Evolutionary conservation across 2,888 invertebrate species (phyloP).

Genomic region (Drosophila putrida): DNA sequence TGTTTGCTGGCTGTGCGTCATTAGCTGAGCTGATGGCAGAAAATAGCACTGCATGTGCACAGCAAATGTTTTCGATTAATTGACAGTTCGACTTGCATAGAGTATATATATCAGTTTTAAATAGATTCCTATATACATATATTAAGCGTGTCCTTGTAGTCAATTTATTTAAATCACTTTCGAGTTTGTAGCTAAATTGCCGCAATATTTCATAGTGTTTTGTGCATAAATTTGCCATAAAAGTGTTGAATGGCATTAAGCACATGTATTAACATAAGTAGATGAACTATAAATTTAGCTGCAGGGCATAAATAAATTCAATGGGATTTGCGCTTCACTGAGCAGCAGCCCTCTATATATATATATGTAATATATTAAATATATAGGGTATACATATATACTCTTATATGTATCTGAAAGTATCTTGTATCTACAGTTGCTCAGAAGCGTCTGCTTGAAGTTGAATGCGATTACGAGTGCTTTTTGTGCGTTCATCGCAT

Average conservation of each 20-base stretch:
- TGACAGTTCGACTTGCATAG: constrained; percentile 40
- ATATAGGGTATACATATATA: background rate
- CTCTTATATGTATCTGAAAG: background rate
- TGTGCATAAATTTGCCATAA: constrained; percentile 72
- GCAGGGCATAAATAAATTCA: constrained; percentile 61
- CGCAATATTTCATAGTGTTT: constrained; percentile 58
- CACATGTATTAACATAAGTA: constrained; percentile 59
- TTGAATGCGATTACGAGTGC: constrained; percentile 18
- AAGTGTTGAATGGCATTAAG: constrained; percentile 63
- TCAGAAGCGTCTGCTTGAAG: constrained; percentile 10
- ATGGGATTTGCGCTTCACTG: constrained; percentile 62
- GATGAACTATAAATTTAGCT: constrained; percentile 57
- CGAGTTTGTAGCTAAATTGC: constrained; percentile 52
- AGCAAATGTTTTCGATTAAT: constrained; percentile 59
- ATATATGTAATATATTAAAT: background rate
- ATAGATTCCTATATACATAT: background rate
- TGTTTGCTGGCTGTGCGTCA: constrained; percentile 41
- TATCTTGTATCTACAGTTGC: constrained; percentile 17
- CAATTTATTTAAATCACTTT: constrained; percentile 69
- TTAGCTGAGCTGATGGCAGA: constrained; percentile 56
- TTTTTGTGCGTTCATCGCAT: constrained; percentile 19
- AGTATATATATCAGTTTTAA: background rate
- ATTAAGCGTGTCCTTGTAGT: constrained; percentile 6
- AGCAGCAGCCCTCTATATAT: background rate
- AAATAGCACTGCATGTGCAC: constrained; percentile 48